These are phyloP conservation scores for Orchestia grillus DNA, from an alignment of 1,140 invertebrate species.

Conservation along the genomic window DNA sequence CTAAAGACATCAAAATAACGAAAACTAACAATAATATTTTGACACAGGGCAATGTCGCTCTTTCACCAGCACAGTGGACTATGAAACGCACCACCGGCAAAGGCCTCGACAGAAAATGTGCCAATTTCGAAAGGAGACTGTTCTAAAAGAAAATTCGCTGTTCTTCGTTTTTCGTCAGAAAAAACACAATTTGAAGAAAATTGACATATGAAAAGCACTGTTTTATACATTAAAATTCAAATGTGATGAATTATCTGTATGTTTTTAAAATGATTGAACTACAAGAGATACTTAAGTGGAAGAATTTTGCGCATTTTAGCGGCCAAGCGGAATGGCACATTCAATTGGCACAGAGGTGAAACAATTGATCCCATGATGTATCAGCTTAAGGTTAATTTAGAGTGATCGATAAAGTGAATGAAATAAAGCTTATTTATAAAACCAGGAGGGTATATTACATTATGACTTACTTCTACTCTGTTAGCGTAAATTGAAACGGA, in stretches of 20 bases:
- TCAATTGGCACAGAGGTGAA: neutral
- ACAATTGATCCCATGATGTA: neutral
- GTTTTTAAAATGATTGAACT: neutral
- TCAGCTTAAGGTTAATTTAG: neutral
- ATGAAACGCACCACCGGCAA: conserved; percentile 56
- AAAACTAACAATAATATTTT: conserved; percentile 22
- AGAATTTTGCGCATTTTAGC: neutral
- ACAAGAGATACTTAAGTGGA: neutral
- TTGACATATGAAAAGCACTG: neutral
- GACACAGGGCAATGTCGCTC: neutral
- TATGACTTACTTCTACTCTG: neutral
- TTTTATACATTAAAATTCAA: neutral
- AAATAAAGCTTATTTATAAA: neutral
- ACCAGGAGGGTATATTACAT: neutral
- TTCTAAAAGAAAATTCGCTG: neutral
- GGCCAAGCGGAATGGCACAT: neutral
- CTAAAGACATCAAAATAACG: neutral
- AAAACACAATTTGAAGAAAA: neutral
- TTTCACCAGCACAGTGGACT: conserved; percentile 55
- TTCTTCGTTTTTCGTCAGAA: neutral
- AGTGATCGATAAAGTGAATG: neutral
- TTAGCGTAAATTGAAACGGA: neutral
- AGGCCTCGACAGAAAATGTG: neutral
- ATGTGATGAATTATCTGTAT: neutral
- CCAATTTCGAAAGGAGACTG: conserved; percentile 22